These are phyloP conservation scores for Trogon surrucura DNA, from an alignment of 2,113 vertebrate species.

Conservation along the genomic window DNA sequence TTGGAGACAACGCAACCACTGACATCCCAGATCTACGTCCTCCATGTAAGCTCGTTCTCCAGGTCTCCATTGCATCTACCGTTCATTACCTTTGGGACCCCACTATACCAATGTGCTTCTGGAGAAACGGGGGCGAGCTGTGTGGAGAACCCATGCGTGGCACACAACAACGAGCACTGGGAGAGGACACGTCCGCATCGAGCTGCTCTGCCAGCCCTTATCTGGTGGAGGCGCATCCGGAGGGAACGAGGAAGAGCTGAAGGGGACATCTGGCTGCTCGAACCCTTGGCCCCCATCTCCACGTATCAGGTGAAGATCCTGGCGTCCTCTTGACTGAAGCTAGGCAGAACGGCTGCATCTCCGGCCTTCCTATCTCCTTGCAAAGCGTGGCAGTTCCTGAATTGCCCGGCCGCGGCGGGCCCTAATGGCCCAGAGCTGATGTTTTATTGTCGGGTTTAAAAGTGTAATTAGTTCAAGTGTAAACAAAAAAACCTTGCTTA, in stretches of 20 bases:
- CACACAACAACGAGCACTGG: neutral
- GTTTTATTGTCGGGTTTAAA: conserved; percentile 90
- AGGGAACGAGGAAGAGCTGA: conserved; percentile 61
- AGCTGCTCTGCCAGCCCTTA: neutral
- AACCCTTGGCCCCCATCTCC: conserved; percentile 68
- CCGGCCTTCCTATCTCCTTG: conserved; percentile 76
- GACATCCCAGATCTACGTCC: neutral
- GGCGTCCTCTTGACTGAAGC: conserved; percentile 81
- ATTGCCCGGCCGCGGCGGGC: conserved; percentile 72
- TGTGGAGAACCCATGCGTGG: neutral
- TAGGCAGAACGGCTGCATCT: conserved; percentile 69
- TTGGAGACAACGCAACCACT: neutral
- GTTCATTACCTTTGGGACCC: neutral
- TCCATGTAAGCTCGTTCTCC: neutral
- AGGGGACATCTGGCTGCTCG: conserved; percentile 64
- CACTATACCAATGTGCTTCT: accelerated
- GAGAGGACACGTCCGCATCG: neutral
- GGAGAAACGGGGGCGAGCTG: accelerated
- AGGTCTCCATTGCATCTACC: neutral
- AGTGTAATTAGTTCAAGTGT: conserved; percentile 91
- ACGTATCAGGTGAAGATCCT: conserved; percentile 46
- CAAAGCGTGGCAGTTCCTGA: conserved; percentile 78
- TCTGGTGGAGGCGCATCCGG: conserved; percentile 32
- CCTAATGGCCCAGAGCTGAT: conserved; percentile 84
- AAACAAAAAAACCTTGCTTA: conserved; percentile 89